Evolutionary conservation across 2,797 vertebrate genomes (phyloP).

Genomic region (Melanotaenia pygmaea): DNA sequence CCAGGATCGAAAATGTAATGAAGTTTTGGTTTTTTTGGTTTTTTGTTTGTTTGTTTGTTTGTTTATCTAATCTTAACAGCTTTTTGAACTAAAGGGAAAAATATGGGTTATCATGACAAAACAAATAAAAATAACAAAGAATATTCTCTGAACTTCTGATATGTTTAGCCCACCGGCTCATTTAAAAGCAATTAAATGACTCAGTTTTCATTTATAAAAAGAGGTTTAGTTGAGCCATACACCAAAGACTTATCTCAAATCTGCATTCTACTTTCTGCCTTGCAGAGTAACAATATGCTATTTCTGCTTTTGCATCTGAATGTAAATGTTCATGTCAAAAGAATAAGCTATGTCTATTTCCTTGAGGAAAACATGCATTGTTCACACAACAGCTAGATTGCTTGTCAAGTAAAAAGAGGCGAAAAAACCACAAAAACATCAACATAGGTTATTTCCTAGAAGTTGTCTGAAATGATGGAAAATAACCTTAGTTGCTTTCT

Average conservation of each 20-base stretch:
- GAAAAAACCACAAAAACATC: background rate
- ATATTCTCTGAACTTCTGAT: background rate
- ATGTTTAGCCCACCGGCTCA: background rate
- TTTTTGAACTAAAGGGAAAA: conserved; percentile 42
- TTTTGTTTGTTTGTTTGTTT: background rate
- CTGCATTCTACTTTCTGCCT: background rate
- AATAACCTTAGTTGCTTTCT: conserved; percentile 2
- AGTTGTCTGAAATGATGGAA: background rate
- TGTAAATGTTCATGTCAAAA: background rate
- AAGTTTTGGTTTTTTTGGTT: conserved; percentile 21
- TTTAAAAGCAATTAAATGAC: background rate
- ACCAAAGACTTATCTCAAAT: background rate
- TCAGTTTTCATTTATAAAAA: background rate
- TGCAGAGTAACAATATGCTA: background rate
- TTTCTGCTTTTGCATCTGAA: background rate
- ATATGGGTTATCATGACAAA: too few relatives aligned
- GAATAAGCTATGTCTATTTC: too few relatives aligned
- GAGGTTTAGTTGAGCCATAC: background rate
- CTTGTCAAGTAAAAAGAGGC: background rate
- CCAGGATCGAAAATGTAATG: conserved; percentile 41
- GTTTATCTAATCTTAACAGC: conserved; percentile 34
- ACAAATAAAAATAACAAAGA: background rate
- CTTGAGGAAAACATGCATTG: background rate
- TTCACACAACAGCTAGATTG: background rate
- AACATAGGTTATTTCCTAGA: background rate